Evolutionary conservation across 1,140 invertebrate genomes (phyloP).

Genomic region (Amyelois transitella): DNA sequence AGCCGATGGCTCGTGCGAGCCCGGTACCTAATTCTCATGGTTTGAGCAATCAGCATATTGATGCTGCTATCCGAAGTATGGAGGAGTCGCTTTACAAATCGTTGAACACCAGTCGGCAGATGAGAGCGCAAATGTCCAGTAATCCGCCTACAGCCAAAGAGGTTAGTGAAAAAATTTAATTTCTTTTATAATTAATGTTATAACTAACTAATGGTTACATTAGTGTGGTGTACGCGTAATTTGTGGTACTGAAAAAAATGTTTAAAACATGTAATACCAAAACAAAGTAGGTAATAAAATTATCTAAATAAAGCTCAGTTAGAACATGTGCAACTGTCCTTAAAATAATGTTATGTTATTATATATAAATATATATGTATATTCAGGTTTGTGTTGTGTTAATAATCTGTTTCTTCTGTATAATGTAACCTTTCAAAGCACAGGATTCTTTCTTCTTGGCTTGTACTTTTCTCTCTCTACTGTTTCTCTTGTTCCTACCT

Average conservation of each 20-base stretch:
- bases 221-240: too few relatives aligned
- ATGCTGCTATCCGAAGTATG: slow-evolving; percentile 32
- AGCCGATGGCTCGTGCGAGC: not conserved
- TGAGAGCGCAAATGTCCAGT: not conserved
- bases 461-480: not conserved
- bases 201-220: too few relatives aligned
- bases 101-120: not conserved
- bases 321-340: too few relatives aligned
- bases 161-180: not conserved
- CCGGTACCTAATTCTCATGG: not conserved
- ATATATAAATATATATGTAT: not conserved
- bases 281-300: too few relatives aligned
- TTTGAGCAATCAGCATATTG: slow-evolving; percentile 13
- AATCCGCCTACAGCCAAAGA: not conserved
- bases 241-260: too few relatives aligned
- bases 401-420: not conserved
- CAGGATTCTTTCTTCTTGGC: too few relatives aligned
- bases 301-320: too few relatives aligned
- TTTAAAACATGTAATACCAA: too few relatives aligned
- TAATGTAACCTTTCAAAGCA: not conserved
- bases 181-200: not conserved
- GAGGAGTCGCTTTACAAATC: slow-evolving; percentile 12
- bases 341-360: too few relatives aligned
- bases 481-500: not conserved
- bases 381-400: not conserved